A percentile compares a stretch with the other conserved stretches of the same genome.
Evolutionary conservation across 2,113 vertebrate genomes (phyloP).

Genomic region (Ginglymostoma cirratum): DNA sequence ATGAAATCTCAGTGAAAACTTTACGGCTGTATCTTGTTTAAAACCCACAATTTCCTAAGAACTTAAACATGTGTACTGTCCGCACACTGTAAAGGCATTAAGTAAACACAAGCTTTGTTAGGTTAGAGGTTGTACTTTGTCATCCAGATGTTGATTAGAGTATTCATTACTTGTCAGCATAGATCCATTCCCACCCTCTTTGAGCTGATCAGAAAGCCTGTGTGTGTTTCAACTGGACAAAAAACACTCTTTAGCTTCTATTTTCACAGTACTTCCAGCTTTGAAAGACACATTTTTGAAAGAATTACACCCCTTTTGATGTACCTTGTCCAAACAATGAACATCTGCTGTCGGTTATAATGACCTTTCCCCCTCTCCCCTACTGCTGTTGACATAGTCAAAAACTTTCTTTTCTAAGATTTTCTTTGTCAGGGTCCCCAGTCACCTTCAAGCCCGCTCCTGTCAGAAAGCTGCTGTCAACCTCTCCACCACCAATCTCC

Average conservation of each 20-base stretch:
- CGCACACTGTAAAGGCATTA: not conserved
- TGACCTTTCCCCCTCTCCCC: not conserved
- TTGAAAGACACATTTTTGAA: not conserved
- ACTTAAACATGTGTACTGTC: not conserved
- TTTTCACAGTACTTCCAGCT: not conserved
- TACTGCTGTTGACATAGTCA: not conserved
- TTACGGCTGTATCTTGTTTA: not conserved
- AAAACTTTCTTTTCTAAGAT: not conserved
- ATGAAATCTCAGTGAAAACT: slow-evolving; percentile 12
- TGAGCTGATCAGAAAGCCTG: not conserved
- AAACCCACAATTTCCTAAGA: slow-evolving; percentile 29
- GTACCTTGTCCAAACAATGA: not conserved
- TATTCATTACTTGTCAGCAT: not conserved
- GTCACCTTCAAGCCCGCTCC: not conserved
- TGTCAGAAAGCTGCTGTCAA: not conserved
- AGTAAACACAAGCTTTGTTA: not conserved
- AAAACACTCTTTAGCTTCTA: not conserved
- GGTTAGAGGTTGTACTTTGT: slow-evolving; percentile 1
- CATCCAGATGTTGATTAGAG: slow-evolving; percentile 26
- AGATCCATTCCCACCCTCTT: not conserved
- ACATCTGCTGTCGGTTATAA: not conserved
- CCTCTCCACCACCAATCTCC: not conserved
- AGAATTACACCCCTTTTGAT: not conserved
- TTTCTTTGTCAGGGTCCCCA: not conserved
- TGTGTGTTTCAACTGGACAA: not conserved